Base-by-base conservation (phyloP, 37 sponge, comb jelly and placozoan genomes). In the Tethya wilhelma region DNA sequence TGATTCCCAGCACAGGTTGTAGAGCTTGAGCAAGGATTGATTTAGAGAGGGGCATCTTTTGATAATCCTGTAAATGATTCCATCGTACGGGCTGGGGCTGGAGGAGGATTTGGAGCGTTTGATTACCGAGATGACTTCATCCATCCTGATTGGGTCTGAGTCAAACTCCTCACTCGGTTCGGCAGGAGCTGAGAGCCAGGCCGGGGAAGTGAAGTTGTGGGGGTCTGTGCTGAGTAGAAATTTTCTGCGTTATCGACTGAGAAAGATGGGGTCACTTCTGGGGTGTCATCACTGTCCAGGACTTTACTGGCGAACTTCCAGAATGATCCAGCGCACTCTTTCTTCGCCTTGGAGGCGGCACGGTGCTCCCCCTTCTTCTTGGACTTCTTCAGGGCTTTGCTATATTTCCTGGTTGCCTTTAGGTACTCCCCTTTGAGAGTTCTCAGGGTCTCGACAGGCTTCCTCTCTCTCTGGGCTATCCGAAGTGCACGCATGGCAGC, bases 11-110 rank as follows among this genome's bases (percentile, higher is more conserved):
- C 73, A 73, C 5, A 56, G 4, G 20, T 73, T 73, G 73, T n/a
- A 73, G 4, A 73, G 9, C 25, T 53, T n/a, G 56, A 25, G 56
- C 12, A 73, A 29, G 23, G 73, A 55, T 8, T 55, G 73, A 2
- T 55, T 28, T 20, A 73, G 73, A 4, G 71, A 38, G n/a, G 71
- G 71, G 44, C 71, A 70, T 30, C 36, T 28, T 33, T 73, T 73
- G 7, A 71, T n/a, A 32, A 71, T 29, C 4, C 14, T 44, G 41
- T 68, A 71, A 30, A 53, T 7, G 14, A 71, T 44, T 17, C 32
- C 31, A 46, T 71, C 72, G 44, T 44, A 44, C 6, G 72, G 72
- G 30, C 49, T 36, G 7, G 72, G 72, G 25, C 53, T 44, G 28
- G 72, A 71, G 26, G 69, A 68, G 63, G 7, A n/a, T 26, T 12